phyloP scores from a whole-genome alignment of 2,113 vertebrate species.

The Sinocyclocheilus anshuiensis region DNA sequence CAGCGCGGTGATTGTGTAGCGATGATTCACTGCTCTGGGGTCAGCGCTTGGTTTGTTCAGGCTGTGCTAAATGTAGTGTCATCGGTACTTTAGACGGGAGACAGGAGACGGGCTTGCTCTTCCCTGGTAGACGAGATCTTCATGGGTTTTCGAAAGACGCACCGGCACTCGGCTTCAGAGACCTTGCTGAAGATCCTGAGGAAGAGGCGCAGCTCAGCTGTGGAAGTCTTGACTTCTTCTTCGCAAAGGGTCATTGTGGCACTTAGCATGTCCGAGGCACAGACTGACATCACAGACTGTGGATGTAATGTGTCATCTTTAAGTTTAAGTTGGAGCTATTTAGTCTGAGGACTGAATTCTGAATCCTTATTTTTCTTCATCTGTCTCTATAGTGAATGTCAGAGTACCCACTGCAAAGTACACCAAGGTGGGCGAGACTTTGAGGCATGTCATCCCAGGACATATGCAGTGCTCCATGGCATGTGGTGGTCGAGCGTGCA shows the following conservation, averaged over 20 bases:
- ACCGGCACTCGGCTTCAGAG: conserved; percentile 78
- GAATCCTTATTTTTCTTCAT: neutral
- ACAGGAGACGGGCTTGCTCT: conserved; percentile 58
- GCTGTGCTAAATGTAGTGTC: neutral
- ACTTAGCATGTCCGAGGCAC: conserved; percentile 72
- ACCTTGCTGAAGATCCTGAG: conserved; percentile 74
- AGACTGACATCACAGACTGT: conserved; percentile 63
- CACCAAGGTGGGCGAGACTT: conserved; percentile 92
- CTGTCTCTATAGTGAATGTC: conserved; percentile 69
- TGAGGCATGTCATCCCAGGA: conserved; percentile 92
- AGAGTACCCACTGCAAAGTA: conserved; percentile 90
- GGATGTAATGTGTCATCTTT: conserved; percentile 75
- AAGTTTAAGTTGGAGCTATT: neutral
- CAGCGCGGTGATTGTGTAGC: conserved; percentile 52
- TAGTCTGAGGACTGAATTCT: neutral
- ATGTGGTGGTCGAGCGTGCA: conserved; percentile 92
- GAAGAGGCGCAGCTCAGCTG: conserved; percentile 72
- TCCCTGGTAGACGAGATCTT: conserved; percentile 68
- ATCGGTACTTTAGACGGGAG: conserved; percentile 7
- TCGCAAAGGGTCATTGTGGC: conserved; percentile 84
- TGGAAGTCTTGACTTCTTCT: conserved; percentile 80
- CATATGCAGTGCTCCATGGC: conserved; percentile 97
- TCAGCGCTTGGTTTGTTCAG: conserved; percentile 34
- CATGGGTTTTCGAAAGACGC: conserved; percentile 69
- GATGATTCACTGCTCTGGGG: conserved; percentile 60